A percentile compares a stretch with the other conserved stretches of the same genome.
phyloP scores from a whole-genome alignment of 2,888 invertebrate genomes.

The Strigamia transsilvanica region DNA sequence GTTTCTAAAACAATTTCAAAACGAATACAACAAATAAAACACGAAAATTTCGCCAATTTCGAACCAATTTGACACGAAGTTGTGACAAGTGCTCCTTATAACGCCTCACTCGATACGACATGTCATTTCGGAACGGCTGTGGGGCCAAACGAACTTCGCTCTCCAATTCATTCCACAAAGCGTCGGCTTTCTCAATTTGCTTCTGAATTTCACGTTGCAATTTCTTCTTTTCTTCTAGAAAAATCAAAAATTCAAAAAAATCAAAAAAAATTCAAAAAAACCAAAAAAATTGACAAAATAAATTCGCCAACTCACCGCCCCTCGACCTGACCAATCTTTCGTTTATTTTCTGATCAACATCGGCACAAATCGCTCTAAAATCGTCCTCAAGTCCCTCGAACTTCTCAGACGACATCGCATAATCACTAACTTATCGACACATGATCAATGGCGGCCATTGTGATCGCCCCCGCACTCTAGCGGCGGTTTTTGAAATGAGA shows the following conservation, averaged over 20 bases:
- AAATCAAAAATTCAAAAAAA: not conserved
- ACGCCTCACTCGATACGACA: not conserved
- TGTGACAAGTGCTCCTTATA: not conserved
- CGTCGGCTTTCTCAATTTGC: constrained; percentile 2
- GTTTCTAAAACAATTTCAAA: not conserved
- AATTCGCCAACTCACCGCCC: constrained; percentile 50
- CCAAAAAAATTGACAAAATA: no score
- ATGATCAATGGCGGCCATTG: no score
- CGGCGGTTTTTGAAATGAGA: no score
- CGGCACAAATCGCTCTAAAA: not conserved
- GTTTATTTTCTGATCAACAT: constrained; percentile 1
- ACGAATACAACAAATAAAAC: not conserved
- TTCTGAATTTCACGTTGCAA: constrained; percentile 38
- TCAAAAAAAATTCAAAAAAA: not conserved
- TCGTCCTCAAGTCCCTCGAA: constrained; percentile 47
- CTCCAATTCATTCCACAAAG: constrained; percentile 25
- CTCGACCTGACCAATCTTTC: not conserved
- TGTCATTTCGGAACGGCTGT: constrained; percentile 36
- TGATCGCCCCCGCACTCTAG: no score
- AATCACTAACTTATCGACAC: no score
- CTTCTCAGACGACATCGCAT: constrained; percentile 50
- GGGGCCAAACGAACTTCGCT: constrained; percentile 25
- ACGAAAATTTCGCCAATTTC: not conserved
- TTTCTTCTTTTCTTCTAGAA: constrained; percentile 50
- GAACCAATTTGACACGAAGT: not conserved